Evolutionary conservation across 2,888 invertebrate genomes (phyloP).

Genomic region (Ophraella communa): DNA sequence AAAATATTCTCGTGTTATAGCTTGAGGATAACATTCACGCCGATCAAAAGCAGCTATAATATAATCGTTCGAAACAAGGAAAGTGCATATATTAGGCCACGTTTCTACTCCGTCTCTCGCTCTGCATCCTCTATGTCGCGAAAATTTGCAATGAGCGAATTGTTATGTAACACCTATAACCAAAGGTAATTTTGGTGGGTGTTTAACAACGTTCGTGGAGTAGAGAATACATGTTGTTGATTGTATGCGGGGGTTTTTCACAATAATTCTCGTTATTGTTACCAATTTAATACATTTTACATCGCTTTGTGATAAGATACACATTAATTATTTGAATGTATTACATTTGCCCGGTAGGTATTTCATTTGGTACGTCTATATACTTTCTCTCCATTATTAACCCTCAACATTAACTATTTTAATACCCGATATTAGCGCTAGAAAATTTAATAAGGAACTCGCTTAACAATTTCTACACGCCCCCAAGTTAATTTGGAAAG

Average conservation of each 20-base stretch:
- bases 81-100: constrained; percentile 27
- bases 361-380: not conserved
- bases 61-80: constrained; percentile 28
- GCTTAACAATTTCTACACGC: not conserved
- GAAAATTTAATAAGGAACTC: not conserved
- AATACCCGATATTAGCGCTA: not conserved
- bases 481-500: constrained; percentile 7
- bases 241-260: not conserved
- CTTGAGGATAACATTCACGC: constrained; percentile 9
- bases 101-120: constrained; percentile 13
- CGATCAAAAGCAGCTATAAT: constrained; percentile 5
- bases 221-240: not conserved
- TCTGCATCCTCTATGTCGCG: not conserved
- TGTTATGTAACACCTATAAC: constrained; percentile 23
- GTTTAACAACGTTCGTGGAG: not conserved
- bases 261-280: no score
- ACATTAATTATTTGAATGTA: no score
- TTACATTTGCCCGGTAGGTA: no score
- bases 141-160: constrained; percentile 22
- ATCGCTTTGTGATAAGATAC: no score
- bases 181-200: constrained; percentile 17
- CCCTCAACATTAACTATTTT: not conserved
- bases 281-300: no score
- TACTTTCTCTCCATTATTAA: not conserved
- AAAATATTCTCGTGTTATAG: constrained; percentile 28